phyloP scores from a whole-genome alignment of 1,140 invertebrate species.

The Drosophila eugracilis region DNA sequence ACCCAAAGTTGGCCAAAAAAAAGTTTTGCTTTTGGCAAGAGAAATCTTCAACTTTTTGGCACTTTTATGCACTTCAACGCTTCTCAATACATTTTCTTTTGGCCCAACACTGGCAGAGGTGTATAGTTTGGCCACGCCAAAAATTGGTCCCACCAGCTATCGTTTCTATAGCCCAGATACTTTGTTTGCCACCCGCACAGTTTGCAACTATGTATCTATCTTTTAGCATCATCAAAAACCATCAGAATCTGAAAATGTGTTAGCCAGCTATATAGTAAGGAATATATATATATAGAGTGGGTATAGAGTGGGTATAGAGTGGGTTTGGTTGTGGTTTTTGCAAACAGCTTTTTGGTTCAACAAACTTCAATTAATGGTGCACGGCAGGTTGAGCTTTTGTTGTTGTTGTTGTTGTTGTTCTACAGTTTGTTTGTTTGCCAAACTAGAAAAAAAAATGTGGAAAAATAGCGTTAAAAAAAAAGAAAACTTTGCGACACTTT shows the following conservation, averaged over 20 bases:
- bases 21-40: not conserved
- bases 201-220: constrained; percentile 11
- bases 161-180: constrained; percentile 11
- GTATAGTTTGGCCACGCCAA: not conserved
- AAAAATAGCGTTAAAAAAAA: constrained; percentile 27
- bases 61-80: constrained; percentile 21
- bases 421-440: constrained; percentile 54
- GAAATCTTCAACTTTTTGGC: constrained; percentile 5
- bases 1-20: constrained; percentile 15
- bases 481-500: constrained; percentile 69
- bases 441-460: constrained; percentile 32
- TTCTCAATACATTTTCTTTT: constrained; percentile 24
- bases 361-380: constrained; percentile 78
- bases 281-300: not conserved
- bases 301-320: not conserved
- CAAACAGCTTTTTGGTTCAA: constrained; percentile 78
- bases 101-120: constrained; percentile 34
- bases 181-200: constrained; percentile 11
- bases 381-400: constrained; percentile 60
- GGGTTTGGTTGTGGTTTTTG: constrained; percentile 18
- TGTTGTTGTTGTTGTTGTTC: too few species aligned
- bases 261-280: constrained; percentile 1
- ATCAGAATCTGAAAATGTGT: constrained; percentile 28
- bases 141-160: constrained; percentile 34
- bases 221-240: constrained; percentile 28